Evolutionary conservation across 1,140 invertebrate species (phyloP).

Genomic region (Magallana gigas): DNA sequence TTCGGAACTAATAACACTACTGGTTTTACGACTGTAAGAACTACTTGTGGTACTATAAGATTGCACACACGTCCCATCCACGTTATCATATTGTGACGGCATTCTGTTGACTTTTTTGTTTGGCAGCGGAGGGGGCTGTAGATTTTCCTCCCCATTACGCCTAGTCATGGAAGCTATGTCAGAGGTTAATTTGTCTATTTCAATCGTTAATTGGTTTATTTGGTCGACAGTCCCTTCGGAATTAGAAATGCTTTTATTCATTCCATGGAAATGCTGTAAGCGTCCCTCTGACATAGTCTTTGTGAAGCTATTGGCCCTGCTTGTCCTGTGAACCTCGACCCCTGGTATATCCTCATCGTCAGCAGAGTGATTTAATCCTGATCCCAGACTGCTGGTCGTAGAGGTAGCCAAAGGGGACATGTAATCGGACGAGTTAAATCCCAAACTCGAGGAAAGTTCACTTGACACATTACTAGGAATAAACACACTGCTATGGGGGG

Average conservation of each 20-base stretch:
- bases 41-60: slow-evolving; percentile 34
- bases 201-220: slow-evolving; percentile 73
- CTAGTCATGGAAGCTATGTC: slow-evolving; percentile 70
- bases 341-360: slow-evolving; percentile 68
- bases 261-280: slow-evolving; percentile 47
- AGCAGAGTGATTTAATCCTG: slow-evolving; percentile 69
- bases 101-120: slow-evolving; percentile 85
- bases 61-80: slow-evolving; percentile 62
- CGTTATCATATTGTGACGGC: slow-evolving; percentile 88
- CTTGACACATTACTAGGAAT: slow-evolving; percentile 26
- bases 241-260: slow-evolving; percentile 57
- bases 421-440: slow-evolving; percentile 27
- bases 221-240: slow-evolving; percentile 69
- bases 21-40: slow-evolving; percentile 70
- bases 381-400: slow-evolving; percentile 66
- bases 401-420: slow-evolving; percentile 56
- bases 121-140: slow-evolving; percentile 84
- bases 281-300: slow-evolving; percentile 62
- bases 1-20: slow-evolving; percentile 71
- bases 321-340: slow-evolving; percentile 24
- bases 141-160: slow-evolving; percentile 43
- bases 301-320: slow-evolving; percentile 54
- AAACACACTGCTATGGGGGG: slow-evolving; percentile 53
- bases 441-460: slow-evolving; percentile 50
- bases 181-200: slow-evolving; percentile 74